Conservation (phyloP, 2,888 invertebrate genomes). For the Heliconius sara region DNA sequence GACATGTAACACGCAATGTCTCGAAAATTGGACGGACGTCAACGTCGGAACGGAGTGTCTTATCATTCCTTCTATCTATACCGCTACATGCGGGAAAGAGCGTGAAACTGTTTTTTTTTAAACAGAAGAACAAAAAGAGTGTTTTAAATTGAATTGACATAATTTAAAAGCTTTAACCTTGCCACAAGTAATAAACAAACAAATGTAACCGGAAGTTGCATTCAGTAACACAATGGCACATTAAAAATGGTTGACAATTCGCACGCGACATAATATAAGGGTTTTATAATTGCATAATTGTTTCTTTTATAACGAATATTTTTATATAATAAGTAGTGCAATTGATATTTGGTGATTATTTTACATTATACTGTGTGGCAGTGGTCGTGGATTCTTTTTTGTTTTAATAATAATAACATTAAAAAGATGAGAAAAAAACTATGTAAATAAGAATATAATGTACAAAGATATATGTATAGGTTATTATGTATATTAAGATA, state of each 20-base stretch:
- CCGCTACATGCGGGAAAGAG: neutral
- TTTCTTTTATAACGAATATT: neutral
- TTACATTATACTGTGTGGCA: too few relatives aligned
- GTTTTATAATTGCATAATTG: slow-evolving; percentile 6
- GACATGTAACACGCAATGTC: neutral
- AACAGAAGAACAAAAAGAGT: neutral
- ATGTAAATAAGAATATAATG: too few relatives aligned
- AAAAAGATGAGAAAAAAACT: too few relatives aligned
- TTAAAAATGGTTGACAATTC: slow-evolving; percentile 40
- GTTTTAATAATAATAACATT: too few relatives aligned
- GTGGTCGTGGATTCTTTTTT: too few relatives aligned
- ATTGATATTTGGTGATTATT: neutral
- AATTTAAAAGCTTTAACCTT: slow-evolving; percentile 34
- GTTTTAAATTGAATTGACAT: slow-evolving; percentile 3
- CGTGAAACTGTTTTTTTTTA: neutral
- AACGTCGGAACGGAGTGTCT: neutral
- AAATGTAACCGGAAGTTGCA: slow-evolving; percentile 42
- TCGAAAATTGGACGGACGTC: neutral
- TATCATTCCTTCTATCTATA: too few relatives aligned
- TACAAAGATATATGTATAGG: neutral
- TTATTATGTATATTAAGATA: neutral
- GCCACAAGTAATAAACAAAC: slow-evolving; percentile 42
- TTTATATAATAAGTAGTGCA: neutral
- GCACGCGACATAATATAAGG: slow-evolving; percentile 24
- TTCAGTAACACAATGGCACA: slow-evolving; percentile 43